phyloP scores from a whole-genome alignment of 2,113 vertebrate species.

The Drymodes brunneopygia region DNA sequence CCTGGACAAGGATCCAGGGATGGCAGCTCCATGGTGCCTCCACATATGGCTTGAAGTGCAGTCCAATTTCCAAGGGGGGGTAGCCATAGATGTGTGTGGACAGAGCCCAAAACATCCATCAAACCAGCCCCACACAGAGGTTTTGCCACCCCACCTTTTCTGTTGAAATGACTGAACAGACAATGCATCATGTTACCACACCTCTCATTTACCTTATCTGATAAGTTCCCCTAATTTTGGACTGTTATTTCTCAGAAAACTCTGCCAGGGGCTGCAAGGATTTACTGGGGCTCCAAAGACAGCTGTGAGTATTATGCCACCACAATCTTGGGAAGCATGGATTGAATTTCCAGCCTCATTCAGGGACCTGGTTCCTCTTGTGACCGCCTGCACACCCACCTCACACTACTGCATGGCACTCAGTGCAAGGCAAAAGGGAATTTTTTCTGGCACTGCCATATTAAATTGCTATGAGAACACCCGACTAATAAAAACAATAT shows the following conservation, averaged over 20 bases:
- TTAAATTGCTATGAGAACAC: not conserved
- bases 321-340: not conserved
- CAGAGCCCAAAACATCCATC: not conserved
- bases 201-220: not conserved
- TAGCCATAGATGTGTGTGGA: not conserved
- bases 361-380: not conserved
- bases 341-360: not conserved
- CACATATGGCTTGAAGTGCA: not conserved
- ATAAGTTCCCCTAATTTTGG: not conserved
- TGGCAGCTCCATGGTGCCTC: not conserved
- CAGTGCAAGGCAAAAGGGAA: not conserved
- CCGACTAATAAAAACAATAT: not conserved
- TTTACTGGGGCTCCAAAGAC: not conserved
- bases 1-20: not conserved
- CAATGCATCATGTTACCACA: not conserved
- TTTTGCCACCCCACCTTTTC: not conserved
- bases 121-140: not conserved
- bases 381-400: not conserved
- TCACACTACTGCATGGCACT: not conserved
- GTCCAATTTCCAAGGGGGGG: not conserved
- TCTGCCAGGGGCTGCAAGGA: not conserved
- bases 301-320: not conserved
- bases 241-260: not conserved
- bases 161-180: not conserved
- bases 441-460: not conserved